Conservation (phyloP, 1,140 invertebrate genomes). For the Drosophila rufa region DNA sequence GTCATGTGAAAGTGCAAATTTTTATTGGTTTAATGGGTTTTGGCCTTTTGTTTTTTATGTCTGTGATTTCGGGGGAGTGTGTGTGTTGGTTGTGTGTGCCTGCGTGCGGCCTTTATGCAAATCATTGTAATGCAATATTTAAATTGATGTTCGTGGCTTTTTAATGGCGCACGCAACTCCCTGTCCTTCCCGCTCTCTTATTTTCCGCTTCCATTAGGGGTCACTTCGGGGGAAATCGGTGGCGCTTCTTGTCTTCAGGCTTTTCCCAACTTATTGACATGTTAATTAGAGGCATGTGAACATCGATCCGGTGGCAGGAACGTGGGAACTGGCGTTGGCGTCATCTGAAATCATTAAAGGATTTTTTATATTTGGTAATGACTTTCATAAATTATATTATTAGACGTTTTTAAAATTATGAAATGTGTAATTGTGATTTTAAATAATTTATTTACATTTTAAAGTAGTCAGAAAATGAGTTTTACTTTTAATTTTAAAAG, state of each 20-base stretch:
- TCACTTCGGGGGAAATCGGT: constrained; percentile 3
- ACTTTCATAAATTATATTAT: background rate
- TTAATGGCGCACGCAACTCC: constrained; percentile 71
- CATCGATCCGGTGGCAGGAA: constrained; percentile 7
- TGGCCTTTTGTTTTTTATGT: constrained; percentile 22
- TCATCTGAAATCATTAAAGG: background rate
- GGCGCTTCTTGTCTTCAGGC: constrained; percentile 5
- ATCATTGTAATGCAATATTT: constrained; percentile 83
- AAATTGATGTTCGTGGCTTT: constrained; percentile 79
- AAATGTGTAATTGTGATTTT: background rate
- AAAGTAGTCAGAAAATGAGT: background rate
- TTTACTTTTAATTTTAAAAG: background rate
- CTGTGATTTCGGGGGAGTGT: constrained; percentile 57
- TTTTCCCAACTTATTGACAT: constrained; percentile 35
- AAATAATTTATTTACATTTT: too few relatives aligned
- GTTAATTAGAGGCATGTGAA: constrained; percentile 38
- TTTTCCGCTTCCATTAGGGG: constrained; percentile 37
- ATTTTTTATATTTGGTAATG: background rate
- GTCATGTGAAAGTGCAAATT: constrained; percentile 83
- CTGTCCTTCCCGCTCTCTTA: constrained; percentile 1
- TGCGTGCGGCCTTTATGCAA: constrained; percentile 70
- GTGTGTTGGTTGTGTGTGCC: constrained; percentile 12
- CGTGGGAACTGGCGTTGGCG: constrained; percentile 12
- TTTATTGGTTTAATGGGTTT: constrained; percentile 75
- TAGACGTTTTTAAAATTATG: too few relatives aligned